Evolutionary conservation across 2,113 vertebrate species (phyloP), one percentile per base, ranked within the genome.

Genomic region (Tachycineta bicolor): DNA sequence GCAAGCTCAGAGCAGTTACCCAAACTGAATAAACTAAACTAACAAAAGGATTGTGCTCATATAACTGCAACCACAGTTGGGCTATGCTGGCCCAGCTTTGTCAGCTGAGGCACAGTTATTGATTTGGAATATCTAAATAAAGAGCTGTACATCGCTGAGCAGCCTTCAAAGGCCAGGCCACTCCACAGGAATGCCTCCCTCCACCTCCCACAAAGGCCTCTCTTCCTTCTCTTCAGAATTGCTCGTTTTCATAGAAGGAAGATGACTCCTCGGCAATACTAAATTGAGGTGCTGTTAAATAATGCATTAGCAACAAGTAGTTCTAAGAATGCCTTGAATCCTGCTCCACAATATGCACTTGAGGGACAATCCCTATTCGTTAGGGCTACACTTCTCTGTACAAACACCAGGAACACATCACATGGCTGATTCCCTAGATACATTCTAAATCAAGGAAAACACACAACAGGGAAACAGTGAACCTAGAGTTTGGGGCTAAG

Each of bases 311-410:
- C 5, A 1, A 68, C 89, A 92, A 90, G 76, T 33, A 70, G 87
- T 46, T 97, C 89, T 74, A 94, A 86, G 94, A 95, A 96, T 87
- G 89, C 86, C 80, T 89, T 90, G 76, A 84, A 92, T 75, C 59
- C 68, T 59, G 76, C 89, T 95, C 59, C n/a, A 10, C 20, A 90
- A 71, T 11, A 52, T 3, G 34, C 80, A 88, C 63, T 83, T 93
- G 60, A 93, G 75, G 80, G 75, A 65, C 67, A 39, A 60, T 37
- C 41, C 49, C 53, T 80, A 29, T 33, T 87, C 69, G 70, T 87
- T 33, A 81, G 13, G 37, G 33, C 62, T 34, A 17, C 39, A 17
- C 7, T 59, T 56, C 41, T 31, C 83, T 33, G 15, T 4, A 44
- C 37, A 50, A 83, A 83, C 33, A 79, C 47, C 81, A 79, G 46